Conservation (phyloP, 2,113 vertebrate species). For the Ibidorhyncha struthersii region DNA sequence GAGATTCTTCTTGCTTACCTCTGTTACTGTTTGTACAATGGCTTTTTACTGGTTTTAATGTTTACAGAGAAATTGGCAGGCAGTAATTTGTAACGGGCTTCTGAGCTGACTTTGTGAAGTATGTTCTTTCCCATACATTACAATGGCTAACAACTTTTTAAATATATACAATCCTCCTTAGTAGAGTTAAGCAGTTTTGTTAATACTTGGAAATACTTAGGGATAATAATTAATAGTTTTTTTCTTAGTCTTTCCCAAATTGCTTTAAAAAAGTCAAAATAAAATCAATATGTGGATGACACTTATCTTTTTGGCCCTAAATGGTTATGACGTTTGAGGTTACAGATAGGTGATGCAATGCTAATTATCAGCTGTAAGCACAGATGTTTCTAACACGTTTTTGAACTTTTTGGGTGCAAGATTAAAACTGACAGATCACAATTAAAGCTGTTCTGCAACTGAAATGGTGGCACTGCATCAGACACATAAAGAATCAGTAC, state of each 20-base stretch:
- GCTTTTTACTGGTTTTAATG: background rate
- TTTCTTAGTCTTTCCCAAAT: background rate
- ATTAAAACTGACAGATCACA: background rate
- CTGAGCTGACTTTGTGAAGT: background rate
- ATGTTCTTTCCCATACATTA: background rate
- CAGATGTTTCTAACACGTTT: background rate
- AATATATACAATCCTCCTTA: background rate
- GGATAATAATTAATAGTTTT: background rate
- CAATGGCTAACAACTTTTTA: background rate
- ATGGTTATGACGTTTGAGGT: background rate
- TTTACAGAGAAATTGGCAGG: background rate
- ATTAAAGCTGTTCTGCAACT: background rate
- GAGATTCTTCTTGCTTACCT: background rate
- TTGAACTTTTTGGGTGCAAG: background rate
- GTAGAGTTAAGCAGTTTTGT: background rate
- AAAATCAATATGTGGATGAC: background rate
- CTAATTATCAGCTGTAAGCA: background rate
- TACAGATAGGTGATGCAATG: background rate
- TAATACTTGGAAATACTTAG: background rate
- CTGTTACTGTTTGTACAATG: background rate
- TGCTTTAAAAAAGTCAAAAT: background rate
- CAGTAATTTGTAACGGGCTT: background rate
- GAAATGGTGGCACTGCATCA: background rate
- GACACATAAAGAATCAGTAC: background rate
- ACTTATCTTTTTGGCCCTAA: background rate